Base-by-base conservation (phyloP, 2,888 invertebrate genomes). In the Zootermopsis nevadensis region DNA sequence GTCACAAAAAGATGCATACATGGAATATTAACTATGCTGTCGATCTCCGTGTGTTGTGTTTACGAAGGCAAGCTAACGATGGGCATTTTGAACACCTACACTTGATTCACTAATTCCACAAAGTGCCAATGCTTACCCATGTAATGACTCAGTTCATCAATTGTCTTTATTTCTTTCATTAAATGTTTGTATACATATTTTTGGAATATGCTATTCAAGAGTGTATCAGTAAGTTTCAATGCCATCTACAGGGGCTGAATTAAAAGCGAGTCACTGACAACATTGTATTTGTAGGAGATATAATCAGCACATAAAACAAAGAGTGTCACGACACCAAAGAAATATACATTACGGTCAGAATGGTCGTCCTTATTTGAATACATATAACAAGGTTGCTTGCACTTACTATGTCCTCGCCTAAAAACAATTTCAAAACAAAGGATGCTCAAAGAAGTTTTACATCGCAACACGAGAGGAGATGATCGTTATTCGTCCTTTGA, bases 271-370 rank as follows among this genome's bases (percentile, higher is more conserved):
- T 69, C 69, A 69, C 19, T 10, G 0, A 10, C 33, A 22, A 19
- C 69, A 69, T 0, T 33, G 33, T 19, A 69, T 30, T 22, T 4
- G 33, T 22, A 22, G 4, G 19, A 60, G n/a, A 60, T n/a, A 60
- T n/a, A 60, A 60, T 33, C 69, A 69, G 33, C 69, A 69, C 69
- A 7, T 33, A 19, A 69, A 69, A 69, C 69, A 69, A 33, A 33
- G 1, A 33, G 33, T 2, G 60, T 15, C 6, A 8, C 60, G n/a
- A 27, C n/a, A 60, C n/a, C n/a, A 60, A n/a, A 60, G 60, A 2
- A 7, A 1, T 19, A 48, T 1, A 48, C 15, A 1, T 19, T 6
- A 19, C 15, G 48, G 19, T 19, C 15, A 48, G 48, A 48, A 8
- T n/a, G 8, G 60, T 60, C n/a, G 8, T 8, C n/a, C 7, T 27